Base-by-base conservation (phyloP, 1,140 invertebrate species). In the Babylonia areolata region DNA sequence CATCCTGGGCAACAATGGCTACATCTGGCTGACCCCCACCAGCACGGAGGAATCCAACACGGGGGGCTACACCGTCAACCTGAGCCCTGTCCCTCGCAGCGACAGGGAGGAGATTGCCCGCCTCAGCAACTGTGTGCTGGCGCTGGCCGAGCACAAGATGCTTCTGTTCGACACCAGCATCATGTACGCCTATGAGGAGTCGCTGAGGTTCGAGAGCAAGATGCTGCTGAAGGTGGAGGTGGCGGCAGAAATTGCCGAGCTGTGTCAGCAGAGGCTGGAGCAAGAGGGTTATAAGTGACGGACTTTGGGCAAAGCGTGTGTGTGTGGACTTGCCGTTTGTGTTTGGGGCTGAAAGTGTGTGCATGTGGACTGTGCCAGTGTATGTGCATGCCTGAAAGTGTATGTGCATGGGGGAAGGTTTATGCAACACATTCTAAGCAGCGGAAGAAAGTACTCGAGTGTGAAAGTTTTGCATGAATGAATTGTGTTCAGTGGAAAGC, bases 1-100 rank as follows among this genome's bases (percentile, higher is more conserved):
- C 15, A 99, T 99, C 85, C 95, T 99, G 15, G 99, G 99, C 15
- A 98, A 98, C 88, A 99, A 99, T 94, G 99, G 99, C 0, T 99
- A 97, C 90, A 97, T 99, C 82, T 99, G 98, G 98, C 97, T 99
- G 79, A 97, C 96, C 84, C 97, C 97, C 0, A 96, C 95, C 17
- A 88, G 90, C 31, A 80, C 95, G 12, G n/a, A 51, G 9, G 95
- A 96, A 20, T 96, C 96, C 88, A 96, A 96, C 51, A 96, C 96
- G 69, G 97, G 97, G 81, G 97, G 97, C 28, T 98, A 97, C 92
- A 81, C 37, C 28, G 54, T 87, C 0, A 75, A 84, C 37, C 78
- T 85, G 80, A 79, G 54, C 17, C 95, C 96, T 3, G 95, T 99
- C 75, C 95, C 96, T 12, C 95, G 95, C 86, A 93, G 95, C 33